Evolutionary conservation across 2,888 invertebrate species (phyloP).

Genomic region (Helicoverpa assulta): DNA sequence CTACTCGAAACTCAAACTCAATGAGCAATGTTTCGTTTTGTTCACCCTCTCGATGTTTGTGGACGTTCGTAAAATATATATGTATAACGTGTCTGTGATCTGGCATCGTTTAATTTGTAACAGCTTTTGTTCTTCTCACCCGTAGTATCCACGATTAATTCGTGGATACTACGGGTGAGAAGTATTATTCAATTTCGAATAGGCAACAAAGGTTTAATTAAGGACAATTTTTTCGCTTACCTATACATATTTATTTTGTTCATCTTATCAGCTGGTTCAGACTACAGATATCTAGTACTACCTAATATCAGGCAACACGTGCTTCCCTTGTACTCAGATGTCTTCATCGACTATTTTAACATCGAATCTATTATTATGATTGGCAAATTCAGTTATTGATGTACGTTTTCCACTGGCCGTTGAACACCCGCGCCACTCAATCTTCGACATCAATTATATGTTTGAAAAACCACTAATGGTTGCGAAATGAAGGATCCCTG

Average conservation of each 20-base stretch:
- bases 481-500: constrained; percentile 57
- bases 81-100: constrained; percentile 17
- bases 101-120: constrained; percentile 20
- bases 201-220: constrained; percentile 1
- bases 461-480: constrained; percentile 50
- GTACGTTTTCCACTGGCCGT: constrained; percentile 26
- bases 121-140: constrained; percentile 24
- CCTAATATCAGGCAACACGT: constrained; percentile 18
- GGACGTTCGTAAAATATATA: constrained; percentile 17
- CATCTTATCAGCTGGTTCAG: constrained; percentile 6
- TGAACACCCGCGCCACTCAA: constrained; percentile 49
- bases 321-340: constrained; percentile 34
- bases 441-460: constrained; percentile 56
- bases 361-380: constrained; percentile 52
- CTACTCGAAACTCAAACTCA: constrained; percentile 47
- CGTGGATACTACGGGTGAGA: too few species aligned
- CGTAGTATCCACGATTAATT: constrained; percentile 25
- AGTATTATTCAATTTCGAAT: constrained; percentile 37
- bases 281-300: constrained; percentile 1
- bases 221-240: constrained; percentile 5
- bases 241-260: constrained; percentile 1
- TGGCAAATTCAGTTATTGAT: constrained; percentile 50
- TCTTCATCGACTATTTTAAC: constrained; percentile 48
- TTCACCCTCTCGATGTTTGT: constrained; percentile 39
- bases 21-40: constrained; percentile 61